These are phyloP conservation scores for Branchinecta lindahli DNA, from an alignment of 1,140 invertebrate genomes.

Conservation along the genomic window DNA sequence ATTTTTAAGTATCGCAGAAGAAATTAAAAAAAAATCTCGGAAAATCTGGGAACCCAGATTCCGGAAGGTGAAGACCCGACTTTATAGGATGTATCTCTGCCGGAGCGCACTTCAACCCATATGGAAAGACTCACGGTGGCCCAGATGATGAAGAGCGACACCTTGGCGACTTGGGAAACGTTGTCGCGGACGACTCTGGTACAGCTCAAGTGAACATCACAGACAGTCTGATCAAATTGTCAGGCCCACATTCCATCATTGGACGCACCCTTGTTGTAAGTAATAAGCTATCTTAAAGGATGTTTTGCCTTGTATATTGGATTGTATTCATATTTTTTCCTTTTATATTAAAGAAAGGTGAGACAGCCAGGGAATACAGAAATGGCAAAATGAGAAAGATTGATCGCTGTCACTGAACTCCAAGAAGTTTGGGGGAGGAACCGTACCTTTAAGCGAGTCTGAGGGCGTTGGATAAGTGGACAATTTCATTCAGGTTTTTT, in stretches of 20 bases:
- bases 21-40: no score
- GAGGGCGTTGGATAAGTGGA: no score
- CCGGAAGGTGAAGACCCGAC: no score
- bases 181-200: constrained; percentile 51
- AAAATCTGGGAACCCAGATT: no score
- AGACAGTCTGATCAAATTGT: constrained; percentile 54
- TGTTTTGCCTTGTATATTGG: background rate
- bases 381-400: no score
- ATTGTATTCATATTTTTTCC: background rate
- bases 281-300: constrained; percentile 19
- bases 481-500: no score
- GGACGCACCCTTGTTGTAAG: constrained; percentile 72
- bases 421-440: no score
- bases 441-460: no score
- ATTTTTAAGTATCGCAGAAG: no score
- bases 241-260: constrained; percentile 60
- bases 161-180: constrained; percentile 83
- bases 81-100: constrained; percentile 73
- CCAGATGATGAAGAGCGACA: constrained; percentile 57
- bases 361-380: no score
- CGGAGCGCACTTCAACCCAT: constrained; percentile 89
- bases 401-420: no score
- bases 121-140: constrained; percentile 64
- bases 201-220: constrained; percentile 58
- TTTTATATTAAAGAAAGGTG: background rate